Evolutionary conservation across 64 coral and sea anemone genomes (phyloP), one percentile per base, ranked within the genome.

Genomic region (Platygyra sinensis): DNA sequence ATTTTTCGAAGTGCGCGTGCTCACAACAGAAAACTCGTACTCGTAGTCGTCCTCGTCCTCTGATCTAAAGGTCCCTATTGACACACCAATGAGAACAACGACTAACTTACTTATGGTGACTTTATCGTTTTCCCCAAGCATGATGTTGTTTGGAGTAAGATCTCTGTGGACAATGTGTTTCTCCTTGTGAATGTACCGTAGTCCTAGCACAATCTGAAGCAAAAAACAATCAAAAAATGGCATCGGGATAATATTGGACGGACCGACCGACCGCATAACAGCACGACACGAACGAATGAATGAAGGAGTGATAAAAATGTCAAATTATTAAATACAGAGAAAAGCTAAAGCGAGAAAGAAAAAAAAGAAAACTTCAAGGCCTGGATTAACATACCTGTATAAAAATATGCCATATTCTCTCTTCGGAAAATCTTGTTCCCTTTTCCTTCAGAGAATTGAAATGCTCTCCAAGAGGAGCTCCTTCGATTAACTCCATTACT

Each of bases 391-490:
- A 30, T 52, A 99, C 96, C 96, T 99, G 96, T 50, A 99, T 91
- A 61, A 94, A 99, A 15, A 96, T 99, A 77, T 99, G 94, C 96
- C 96, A 99, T 72, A 99, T 80, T 71, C 96, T 83, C 24, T 95
- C 96, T 80, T 99, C 96, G 24, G 91, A 92, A 80, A 99, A 99
- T 20, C 87, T 79, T 24, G 81, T 87, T 71, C 88, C 80, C 46
- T 99, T 99, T 86, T 99, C 96, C 29, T 90, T 99, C 38, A 99
- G 74, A 2, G 96, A 99, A 86, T 99, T 99, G 59, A 99, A 99
- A 80, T 99, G 96, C 60, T 99, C 96, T n/a, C 94, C 94, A 7
- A 99, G 90, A 30, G 96, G 93, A 29, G 96, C 96, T 8, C 96
- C 96, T 76, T 99, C 96, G 10, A 99, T 87, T n/a, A 95, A 77